phyloP scores from a whole-genome alignment of 2,888 invertebrate genomes.

The Myopa tessellatipennis region DNA sequence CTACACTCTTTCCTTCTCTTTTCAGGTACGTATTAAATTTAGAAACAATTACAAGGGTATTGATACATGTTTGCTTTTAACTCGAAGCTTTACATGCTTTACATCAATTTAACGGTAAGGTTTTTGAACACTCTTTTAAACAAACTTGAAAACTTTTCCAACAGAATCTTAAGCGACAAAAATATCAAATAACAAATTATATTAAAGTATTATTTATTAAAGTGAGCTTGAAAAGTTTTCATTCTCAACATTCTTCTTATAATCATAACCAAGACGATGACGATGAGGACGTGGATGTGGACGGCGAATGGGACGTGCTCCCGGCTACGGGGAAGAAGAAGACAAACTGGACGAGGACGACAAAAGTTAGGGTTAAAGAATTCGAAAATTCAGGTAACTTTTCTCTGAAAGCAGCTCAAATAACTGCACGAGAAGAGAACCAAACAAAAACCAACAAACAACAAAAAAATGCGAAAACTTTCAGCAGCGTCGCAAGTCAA shows the following conservation, averaged over 20 bases:
- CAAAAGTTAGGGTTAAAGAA: no score
- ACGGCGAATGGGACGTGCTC: no score
- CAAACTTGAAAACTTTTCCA: not conserved
- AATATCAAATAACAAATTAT: not conserved
- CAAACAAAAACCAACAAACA: no score
- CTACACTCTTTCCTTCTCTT: conserved; percentile 33
- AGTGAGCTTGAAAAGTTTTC: not conserved
- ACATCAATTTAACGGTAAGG: conserved; percentile 20
- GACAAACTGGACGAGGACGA: no score
- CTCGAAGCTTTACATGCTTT: not conserved
- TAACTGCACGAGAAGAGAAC: no score
- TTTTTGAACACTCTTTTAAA: not conserved
- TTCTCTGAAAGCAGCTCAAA: not conserved
- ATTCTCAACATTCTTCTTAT: no score
- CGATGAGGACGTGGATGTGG: no score
- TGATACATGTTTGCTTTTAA: not conserved
- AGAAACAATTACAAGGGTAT: not conserved
- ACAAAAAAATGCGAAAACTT: no score
- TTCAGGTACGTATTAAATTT: conserved; percentile 49
- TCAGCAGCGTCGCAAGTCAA: not conserved
- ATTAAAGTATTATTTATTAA: not conserved
- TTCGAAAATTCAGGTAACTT: not conserved
- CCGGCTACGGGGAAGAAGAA: no score
- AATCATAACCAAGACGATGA: no score
- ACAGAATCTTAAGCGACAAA: not conserved